Conservation (phyloP, 2,888 invertebrate genomes). For the Macrosiphum euphorbiae region DNA sequence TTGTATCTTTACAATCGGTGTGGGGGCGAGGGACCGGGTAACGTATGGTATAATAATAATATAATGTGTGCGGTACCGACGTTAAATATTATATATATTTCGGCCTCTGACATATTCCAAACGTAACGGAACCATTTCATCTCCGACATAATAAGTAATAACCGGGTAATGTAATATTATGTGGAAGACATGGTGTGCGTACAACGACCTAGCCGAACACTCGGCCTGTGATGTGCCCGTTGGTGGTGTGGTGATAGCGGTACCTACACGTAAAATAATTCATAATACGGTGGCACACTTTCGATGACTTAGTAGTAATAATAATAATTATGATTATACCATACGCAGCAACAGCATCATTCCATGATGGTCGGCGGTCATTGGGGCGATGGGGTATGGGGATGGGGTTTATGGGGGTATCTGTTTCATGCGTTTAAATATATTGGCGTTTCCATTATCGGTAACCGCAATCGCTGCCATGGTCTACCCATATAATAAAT, state of each 20-base stretch:
- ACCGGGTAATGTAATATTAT: not conserved
- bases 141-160: not conserved
- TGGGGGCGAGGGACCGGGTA: not conserved
- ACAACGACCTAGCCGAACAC: not conserved
- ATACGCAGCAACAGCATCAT: not conserved
- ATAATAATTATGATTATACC: not conserved
- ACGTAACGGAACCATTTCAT: not conserved
- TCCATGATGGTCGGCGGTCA: not conserved
- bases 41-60: not conserved
- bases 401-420: not conserved
- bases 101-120: not conserved
- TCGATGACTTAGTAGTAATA: not conserved
- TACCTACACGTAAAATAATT: not conserved
- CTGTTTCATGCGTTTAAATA: not conserved
- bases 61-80: not conserved
- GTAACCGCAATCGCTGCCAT: not conserved
- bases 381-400: too few species aligned
- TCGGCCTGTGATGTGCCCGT: not conserved
- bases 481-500: not conserved
- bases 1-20: not conserved
- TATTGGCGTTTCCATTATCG: constrained; percentile 11
- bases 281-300: not conserved
- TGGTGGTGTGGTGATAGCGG: not conserved
- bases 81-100: not conserved
- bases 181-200: not conserved